phyloP scores from a whole-genome alignment of 2,888 invertebrate species.

The Torymus texanus region DNA sequence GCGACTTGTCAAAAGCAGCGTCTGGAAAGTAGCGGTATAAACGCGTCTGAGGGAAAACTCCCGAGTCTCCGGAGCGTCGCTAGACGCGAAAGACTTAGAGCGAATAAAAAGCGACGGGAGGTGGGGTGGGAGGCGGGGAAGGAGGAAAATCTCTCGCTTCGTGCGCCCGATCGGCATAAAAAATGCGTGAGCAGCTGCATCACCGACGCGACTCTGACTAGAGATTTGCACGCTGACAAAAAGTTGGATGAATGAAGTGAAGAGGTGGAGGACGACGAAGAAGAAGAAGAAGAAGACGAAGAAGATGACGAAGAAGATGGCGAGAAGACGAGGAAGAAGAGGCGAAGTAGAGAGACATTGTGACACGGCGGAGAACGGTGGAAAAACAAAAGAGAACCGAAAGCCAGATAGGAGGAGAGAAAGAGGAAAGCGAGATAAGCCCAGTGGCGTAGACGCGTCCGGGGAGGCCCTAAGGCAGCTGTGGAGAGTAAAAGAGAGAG shows the following conservation, averaged over 20 bases:
- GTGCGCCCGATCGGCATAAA: constrained; percentile 30
- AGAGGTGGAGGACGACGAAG: neutral
- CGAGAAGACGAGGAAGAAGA: constrained; percentile 8
- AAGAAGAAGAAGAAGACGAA: neutral
- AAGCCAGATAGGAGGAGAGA: constrained; percentile 12
- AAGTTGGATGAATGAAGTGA: neutral
- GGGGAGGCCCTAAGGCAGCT: neutral
- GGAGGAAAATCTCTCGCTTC: neutral
- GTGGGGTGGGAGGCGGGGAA: neutral
- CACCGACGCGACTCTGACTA: neutral
- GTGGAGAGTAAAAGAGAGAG: neutral
- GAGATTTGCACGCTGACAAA: neutral
- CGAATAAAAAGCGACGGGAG: neutral
- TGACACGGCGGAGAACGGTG: neutral
- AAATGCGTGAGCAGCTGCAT: constrained; percentile 8
- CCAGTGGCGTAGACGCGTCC: neutral
- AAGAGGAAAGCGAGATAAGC: constrained; percentile 23
- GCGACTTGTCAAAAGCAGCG: constrained; percentile 44
- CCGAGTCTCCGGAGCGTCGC: too few relatives aligned
- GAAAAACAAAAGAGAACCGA: constrained; percentile 46
- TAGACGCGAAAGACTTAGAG: too few relatives aligned
- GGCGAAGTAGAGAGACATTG: constrained; percentile 1
- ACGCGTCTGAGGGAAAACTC: too few relatives aligned
- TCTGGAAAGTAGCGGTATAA: constrained; percentile 14
- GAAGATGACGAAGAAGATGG: neutral